Evolutionary conservation across 2,113 vertebrate genomes (phyloP).

Genomic region (Pitta sordida): DNA sequence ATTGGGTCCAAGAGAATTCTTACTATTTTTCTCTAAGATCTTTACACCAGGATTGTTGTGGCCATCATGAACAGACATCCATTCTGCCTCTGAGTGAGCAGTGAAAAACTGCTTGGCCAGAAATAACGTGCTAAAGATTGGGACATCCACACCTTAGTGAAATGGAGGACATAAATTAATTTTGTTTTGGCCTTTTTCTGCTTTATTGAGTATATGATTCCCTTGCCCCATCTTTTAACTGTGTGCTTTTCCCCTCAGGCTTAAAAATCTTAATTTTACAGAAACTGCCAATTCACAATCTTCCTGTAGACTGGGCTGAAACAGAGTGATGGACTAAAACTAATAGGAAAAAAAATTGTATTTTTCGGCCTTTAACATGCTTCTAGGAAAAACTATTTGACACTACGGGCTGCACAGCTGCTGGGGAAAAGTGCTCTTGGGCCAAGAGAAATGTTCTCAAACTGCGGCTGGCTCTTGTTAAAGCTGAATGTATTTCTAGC

Average conservation of each 20-base stretch:
- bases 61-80: neutral
- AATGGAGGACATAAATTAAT: neutral
- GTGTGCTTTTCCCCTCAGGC: neutral
- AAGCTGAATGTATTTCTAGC: neutral
- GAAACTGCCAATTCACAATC: neutral
- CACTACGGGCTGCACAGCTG: neutral
- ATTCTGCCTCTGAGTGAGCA: neutral
- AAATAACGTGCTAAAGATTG: neutral
- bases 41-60: neutral
- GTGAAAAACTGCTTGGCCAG: neutral
- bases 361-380: neutral
- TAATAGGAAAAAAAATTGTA: neutral
- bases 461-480: slow-evolving; percentile 8
- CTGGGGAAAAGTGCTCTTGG: neutral
- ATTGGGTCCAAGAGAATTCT: neutral
- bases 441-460: slow-evolving; percentile 23
- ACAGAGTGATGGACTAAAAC: neutral
- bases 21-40: neutral
- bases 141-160: neutral
- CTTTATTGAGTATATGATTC: neutral
- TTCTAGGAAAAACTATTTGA: slow-evolving; percentile 34
- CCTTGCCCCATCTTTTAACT: neutral
- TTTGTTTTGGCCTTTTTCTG: neutral
- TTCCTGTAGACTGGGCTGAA: neutral
- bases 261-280: neutral